These are phyloP conservation scores for Dasysyrphus albostriatus DNA, from an alignment of 2,888 invertebrate genomes.

Conservation along the genomic window DNA sequence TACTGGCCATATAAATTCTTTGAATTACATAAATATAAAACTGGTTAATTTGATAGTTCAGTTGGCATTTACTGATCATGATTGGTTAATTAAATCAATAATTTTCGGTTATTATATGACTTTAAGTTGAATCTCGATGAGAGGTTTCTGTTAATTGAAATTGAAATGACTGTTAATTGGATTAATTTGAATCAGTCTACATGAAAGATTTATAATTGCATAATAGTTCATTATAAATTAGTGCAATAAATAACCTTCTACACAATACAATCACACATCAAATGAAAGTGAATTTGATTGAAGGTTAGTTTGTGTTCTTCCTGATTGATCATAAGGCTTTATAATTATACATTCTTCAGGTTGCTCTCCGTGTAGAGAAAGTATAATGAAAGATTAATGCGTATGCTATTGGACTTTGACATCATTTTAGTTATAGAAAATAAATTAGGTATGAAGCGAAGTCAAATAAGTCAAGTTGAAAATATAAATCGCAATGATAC, in stretches of 20 bases:
- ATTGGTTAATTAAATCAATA: constrained; percentile 49
- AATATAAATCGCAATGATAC: neutral
- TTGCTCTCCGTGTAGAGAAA: neutral
- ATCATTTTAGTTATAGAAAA: neutral
- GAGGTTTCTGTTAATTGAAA: constrained; percentile 24
- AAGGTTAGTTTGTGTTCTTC: constrained; percentile 19
- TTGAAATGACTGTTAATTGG: constrained; percentile 25
- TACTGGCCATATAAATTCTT: neutral
- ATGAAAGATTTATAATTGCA: constrained; percentile 30
- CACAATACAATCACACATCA: neutral
- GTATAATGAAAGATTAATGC: neutral
- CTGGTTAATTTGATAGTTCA: neutral
- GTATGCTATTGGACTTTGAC: constrained; percentile 5
- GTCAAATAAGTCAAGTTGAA: neutral
- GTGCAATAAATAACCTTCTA: constrained; percentile 31
- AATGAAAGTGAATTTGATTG: constrained; percentile 28
- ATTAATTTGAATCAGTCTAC: neutral
- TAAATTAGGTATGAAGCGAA: neutral
- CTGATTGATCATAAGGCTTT: neutral
- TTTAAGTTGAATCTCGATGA: constrained; percentile 2
- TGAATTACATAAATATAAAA: neutral
- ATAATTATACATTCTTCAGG: neutral
- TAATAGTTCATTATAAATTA: constrained; percentile 15
- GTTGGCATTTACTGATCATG: constrained; percentile 54
- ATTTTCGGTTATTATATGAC: neutral